Base-by-base conservation (phyloP, 2,888 invertebrate species). In the Sarcophaga caerulescens region DNA sequence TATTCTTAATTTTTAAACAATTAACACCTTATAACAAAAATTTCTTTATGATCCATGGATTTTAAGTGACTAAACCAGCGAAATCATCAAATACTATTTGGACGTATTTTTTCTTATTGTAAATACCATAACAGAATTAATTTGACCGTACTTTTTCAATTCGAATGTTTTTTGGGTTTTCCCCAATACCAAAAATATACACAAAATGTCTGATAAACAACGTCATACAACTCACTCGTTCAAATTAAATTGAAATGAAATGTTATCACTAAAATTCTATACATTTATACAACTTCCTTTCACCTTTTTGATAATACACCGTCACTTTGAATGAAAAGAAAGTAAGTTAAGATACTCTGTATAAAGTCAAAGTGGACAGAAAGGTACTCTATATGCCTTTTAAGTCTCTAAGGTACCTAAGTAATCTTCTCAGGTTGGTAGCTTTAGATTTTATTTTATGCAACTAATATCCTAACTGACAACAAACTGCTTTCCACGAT, bases 81-180 rank as follows among this genome's bases (percentile, higher is more conserved):
- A 60, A 14, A 52, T 52, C 4, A 52, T 3, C 3, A 52, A 52
- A 52, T 52, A 52, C 17, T 52, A 4, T 52, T 14, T 52, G 4
- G 4, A 52, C 12, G 4, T 14, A 52, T 47, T 47, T 47, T 47
- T 14, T 14, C 11, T 14, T 3, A 14, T 14, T 47, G 3, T 14
- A 52, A 52, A 17, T 52, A 5, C 12, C 52, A 52, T 12, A 52
- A 52, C 12, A 52, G 17, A 52, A 52, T 17, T 57, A 35, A 71
- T 71, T 71, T 19, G 17, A 6, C 5, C 4, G 59, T 10, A 57
- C 23, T n/a, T 44, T 44, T 44, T 17, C 10, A 5, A 21, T 23
- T 69, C 14, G 25, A 23, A 52, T 12, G 65, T 25, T 47, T 57
- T 76, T 76, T 76, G 76, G 66, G 35, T 66, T 66, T 76, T 76